Base-by-base conservation (phyloP, 1,140 invertebrate species). In the Adoxophyes honmai region DNA sequence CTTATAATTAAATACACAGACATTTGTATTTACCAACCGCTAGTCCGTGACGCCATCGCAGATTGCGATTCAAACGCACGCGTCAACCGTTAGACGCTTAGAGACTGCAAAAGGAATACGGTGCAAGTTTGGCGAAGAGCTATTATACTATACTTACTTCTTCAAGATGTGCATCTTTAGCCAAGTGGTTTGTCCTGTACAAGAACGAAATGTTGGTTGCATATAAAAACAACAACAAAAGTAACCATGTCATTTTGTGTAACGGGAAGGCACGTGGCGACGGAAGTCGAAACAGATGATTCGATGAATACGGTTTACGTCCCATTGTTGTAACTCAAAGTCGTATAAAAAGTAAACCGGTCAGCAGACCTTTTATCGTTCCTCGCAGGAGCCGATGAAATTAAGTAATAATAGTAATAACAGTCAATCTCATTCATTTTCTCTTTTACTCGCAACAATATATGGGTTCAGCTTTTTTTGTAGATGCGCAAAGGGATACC, bases 401-500 rank as follows among this genome's bases (percentile, higher is more conserved):
- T 77, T 73, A 77, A 76, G 75, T 81, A 81, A 81, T 88, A 86
- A 86, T 84, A 86, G 66, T 84, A 83, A 83, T 84, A 86, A 82
- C 78, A 75, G 70, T 85, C 75, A 80, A 80, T 82, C 78, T 81
- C 83, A 73, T 86, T 86, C 83, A 77, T 86, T 86, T 81, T 79
- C 74, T 77, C 70, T 75, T 80, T 86, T 82, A 77, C 75, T 71
- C 69, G 64, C 70, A 77, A 84, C 85, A 83, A 86, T 81, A 85
- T 75, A 85, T 77, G 77, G 75, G 73, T 68, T 77, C 64, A 64
- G 59, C 62, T 68, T 85, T 83, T 80, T 82, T 82, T 85, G 75
- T 77, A 81, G 81, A 82, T 86, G 82, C 81, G 81, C 78, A 78
- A 84, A 88, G 86, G 86, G 86, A 88, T 88, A 86, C 80, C 81